Conservation (phyloP, 2,888 invertebrate species). For the Masnerella sp. region DNA sequence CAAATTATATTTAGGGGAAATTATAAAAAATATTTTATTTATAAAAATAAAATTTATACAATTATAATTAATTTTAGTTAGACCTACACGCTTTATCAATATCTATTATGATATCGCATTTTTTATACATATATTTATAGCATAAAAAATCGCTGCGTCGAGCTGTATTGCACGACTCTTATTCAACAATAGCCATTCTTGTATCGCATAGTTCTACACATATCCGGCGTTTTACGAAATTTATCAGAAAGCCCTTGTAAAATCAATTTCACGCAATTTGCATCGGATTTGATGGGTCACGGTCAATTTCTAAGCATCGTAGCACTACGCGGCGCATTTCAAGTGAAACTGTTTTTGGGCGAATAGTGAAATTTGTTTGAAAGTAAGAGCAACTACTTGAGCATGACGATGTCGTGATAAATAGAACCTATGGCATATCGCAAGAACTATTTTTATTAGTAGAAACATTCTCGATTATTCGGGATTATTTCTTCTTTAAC, state of each 20-base stretch:
- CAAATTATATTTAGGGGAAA: too few species aligned
- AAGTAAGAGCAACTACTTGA: conserved; percentile 63
- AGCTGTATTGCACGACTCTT: too few species aligned
- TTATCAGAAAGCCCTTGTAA: conserved; percentile 51
- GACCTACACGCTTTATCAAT: too few species aligned
- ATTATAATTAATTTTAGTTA: too few species aligned
- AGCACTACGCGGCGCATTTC: conserved; percentile 34
- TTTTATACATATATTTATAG: too few species aligned
- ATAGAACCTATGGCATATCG: conserved; percentile 15
- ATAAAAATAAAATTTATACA: too few species aligned
- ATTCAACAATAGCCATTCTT: too few species aligned
- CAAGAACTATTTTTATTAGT: conserved; percentile 27
- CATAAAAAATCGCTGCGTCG: too few species aligned
- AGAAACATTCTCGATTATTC: conserved; percentile 25
- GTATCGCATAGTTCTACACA: background rate
- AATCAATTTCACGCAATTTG: conserved; percentile 66
- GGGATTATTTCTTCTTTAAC: background rate
- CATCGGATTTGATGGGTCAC: conserved; percentile 62
- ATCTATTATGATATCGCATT: too few species aligned
- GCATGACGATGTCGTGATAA: conserved; percentile 42
- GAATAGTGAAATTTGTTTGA: conserved; percentile 65
- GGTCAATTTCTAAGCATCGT: conserved; percentile 65
- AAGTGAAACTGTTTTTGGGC: conserved; percentile 64
- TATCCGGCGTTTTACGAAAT: conserved; percentile 55
- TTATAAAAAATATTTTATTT: too few species aligned